Evolutionary conservation across 2,888 invertebrate genomes (phyloP).

Genomic region (Kuschelorhynchus macadamiae): DNA sequence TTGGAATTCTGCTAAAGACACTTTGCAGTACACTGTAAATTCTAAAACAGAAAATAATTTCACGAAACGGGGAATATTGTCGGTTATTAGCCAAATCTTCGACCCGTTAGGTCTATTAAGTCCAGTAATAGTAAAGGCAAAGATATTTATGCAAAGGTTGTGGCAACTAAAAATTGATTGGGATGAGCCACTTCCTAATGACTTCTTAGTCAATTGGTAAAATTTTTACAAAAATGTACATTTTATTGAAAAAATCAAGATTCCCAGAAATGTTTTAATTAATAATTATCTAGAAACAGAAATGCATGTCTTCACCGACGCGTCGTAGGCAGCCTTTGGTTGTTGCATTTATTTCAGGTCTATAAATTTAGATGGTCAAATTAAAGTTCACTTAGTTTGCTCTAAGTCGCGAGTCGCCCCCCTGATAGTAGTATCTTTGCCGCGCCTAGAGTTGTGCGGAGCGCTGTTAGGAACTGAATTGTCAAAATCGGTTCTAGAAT

Average conservation of each 20-base stretch:
- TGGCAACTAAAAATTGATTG: slow-evolving; percentile 51
- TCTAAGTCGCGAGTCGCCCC: slow-evolving; percentile 49
- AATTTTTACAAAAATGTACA: slow-evolving; percentile 21
- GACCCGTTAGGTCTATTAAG: slow-evolving; percentile 54
- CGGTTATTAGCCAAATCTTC: slow-evolving; percentile 50
- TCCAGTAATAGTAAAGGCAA: slow-evolving; percentile 53
- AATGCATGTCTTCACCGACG: slow-evolving; percentile 46
- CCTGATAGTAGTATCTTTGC: slow-evolving; percentile 10
- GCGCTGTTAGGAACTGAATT: slow-evolving; percentile 6
- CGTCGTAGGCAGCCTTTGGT: slow-evolving; percentile 15
- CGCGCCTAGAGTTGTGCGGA: slow-evolving; percentile 13
- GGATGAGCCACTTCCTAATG: slow-evolving; percentile 38
- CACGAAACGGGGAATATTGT: slow-evolving; percentile 51
- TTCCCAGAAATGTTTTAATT: slow-evolving; percentile 32
- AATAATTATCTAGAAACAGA: slow-evolving; percentile 14
- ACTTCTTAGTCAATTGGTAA: slow-evolving; percentile 25
- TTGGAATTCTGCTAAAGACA: slow-evolving; percentile 6
- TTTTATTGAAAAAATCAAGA: slow-evolving; percentile 26
- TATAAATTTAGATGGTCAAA: slow-evolving; percentile 6
- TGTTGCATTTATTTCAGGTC: not conserved
- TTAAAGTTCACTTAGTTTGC: slow-evolving; percentile 29
- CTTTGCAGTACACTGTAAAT: slow-evolving; percentile 9
- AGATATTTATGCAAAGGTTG: slow-evolving; percentile 46
- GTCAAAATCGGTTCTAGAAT: not conserved
- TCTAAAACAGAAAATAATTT: not conserved